These are phyloP conservation scores for Acanthosepion esculentum DNA, from an alignment of 2,888 invertebrate species.

Conservation along the genomic window DNA sequence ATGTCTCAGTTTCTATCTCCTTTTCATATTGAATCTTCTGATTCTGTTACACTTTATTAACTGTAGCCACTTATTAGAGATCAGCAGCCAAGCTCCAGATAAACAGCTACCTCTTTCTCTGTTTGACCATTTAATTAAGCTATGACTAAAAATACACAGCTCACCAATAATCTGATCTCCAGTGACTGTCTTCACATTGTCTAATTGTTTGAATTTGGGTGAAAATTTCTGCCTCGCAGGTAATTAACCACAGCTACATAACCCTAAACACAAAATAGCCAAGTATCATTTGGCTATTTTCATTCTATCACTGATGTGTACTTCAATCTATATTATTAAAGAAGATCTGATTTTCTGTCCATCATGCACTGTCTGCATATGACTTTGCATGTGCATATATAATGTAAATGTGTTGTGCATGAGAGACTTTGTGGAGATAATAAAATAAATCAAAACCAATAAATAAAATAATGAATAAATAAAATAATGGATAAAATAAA, in stretches of 20 bases:
- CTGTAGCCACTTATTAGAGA: constrained; percentile 6
- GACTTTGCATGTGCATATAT: too few species aligned
- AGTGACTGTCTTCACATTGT: too few species aligned
- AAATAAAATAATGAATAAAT: too few species aligned
- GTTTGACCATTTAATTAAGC: background rate
- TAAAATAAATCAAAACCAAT: too few species aligned
- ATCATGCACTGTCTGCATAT: too few species aligned
- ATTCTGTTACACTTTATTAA: background rate
- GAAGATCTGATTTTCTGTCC: too few species aligned
- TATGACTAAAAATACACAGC: background rate
- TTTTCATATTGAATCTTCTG: background rate
- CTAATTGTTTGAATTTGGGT: background rate
- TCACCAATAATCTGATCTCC: background rate
- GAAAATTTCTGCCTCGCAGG: too few species aligned
- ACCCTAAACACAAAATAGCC: background rate
- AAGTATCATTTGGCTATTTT: background rate
- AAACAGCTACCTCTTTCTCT: background rate
- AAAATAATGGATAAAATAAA: too few species aligned
- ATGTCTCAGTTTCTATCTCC: background rate
- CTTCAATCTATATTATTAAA: too few species aligned
- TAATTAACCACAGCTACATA: too few species aligned
- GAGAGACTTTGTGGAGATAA: too few species aligned
- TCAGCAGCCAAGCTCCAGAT: background rate
- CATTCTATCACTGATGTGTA: background rate
- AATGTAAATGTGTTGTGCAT: too few species aligned